Conservation (phyloP, 2,113 vertebrate species). For the Callithrix jacchus region DNA sequence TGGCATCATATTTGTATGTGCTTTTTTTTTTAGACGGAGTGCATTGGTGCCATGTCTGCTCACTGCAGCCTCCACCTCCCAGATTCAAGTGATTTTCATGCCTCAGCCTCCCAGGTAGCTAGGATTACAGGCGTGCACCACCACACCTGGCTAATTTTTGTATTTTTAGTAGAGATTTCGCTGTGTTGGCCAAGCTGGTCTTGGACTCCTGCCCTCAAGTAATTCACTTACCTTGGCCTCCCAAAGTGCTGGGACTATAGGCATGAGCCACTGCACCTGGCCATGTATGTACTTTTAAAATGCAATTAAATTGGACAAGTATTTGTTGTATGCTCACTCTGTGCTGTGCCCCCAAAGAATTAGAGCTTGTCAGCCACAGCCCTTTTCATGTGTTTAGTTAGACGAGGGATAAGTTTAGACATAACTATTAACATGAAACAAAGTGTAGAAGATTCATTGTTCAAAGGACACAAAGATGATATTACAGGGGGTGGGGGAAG, state of each 20-base stretch:
- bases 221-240: no score
- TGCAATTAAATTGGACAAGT: neutral
- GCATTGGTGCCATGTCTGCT: no score
- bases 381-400: neutral
- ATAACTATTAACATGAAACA: neutral
- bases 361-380: neutral
- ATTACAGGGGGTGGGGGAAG: neutral
- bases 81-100: no score
- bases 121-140: no score
- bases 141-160: no score
- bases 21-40: neutral
- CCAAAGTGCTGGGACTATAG: no score
- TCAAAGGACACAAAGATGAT: neutral
- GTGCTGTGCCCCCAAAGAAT: neutral
- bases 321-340: conserved; percentile 1
- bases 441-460: neutral
- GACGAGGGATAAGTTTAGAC: neutral
- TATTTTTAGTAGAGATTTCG: no score
- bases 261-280: no score
- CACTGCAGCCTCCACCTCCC: no score
- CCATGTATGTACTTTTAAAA: neutral
- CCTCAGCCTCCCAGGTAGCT: no score
- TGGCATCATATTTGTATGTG: neutral
- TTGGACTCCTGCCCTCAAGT: no score
- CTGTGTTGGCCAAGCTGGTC: no score